Evolutionary conservation across 2,113 vertebrate genomes (phyloP).

Genomic region (Mesembrinibis cayennensis): DNA sequence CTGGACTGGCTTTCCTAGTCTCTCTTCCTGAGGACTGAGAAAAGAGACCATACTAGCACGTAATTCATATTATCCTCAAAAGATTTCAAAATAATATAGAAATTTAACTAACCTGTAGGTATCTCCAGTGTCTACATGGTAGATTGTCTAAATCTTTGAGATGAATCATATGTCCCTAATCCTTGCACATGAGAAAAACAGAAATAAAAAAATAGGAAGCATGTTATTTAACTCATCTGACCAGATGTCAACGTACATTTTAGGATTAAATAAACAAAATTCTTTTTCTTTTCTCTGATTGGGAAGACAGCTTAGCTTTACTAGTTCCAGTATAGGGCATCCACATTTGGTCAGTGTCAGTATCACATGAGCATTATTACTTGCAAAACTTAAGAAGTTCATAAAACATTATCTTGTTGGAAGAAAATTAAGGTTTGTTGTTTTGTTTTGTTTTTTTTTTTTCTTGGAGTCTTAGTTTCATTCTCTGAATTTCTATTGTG

Average conservation of each 20-base stretch:
- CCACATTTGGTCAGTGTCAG: neutral
- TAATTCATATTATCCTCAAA: neutral
- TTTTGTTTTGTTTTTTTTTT: neutral
- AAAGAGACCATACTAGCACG: neutral
- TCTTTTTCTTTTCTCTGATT: neutral
- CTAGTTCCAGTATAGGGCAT: neutral
- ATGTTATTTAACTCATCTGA: neutral
- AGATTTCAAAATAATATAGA: neutral
- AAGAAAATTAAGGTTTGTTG: neutral
- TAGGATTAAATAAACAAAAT: neutral
- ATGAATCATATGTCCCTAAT: neutral
- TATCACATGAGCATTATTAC: neutral
- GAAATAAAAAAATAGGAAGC: neutral
- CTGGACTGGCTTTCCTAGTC: neutral
- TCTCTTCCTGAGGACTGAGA: neutral
- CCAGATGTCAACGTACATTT: neutral
- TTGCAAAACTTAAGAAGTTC: neutral
- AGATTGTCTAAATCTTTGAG: neutral
- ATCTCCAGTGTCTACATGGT: neutral
- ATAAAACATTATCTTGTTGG: neutral
- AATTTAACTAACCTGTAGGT: neutral
- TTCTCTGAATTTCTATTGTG: neutral
- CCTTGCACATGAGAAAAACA: neutral
- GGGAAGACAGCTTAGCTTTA: neutral
- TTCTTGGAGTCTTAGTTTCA: neutral